phyloP scores from a whole-genome alignment of 2,888 invertebrate genomes.

The Malthinus seriepunctatus region DNA sequence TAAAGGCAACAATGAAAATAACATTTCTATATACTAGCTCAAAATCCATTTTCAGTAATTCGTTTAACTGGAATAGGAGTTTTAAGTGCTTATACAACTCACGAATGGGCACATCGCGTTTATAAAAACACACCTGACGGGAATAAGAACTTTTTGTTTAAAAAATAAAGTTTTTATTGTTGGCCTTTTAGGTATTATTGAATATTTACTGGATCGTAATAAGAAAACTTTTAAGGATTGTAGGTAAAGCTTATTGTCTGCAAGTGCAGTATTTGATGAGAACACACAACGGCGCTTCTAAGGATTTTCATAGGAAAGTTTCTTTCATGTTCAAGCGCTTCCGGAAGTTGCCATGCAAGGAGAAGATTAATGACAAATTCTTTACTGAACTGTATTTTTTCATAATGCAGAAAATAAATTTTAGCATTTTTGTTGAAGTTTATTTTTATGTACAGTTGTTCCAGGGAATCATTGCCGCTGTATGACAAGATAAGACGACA shows the following conservation, averaged over 20 bases:
- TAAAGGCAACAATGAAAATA: slow-evolving; percentile 63
- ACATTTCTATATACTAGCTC: slow-evolving; percentile 57
- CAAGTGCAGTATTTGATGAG: slow-evolving; percentile 62
- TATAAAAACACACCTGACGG: slow-evolving; percentile 74
- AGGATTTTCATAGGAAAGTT: slow-evolving; percentile 75
- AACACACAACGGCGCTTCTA: slow-evolving; percentile 65
- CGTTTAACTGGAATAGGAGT: slow-evolving; percentile 69
- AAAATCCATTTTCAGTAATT: slow-evolving; percentile 82
- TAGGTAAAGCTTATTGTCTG: slow-evolving; percentile 66
- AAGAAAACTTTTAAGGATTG: slow-evolving; percentile 71
- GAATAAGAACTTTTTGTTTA: slow-evolving; percentile 35
- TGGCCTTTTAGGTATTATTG: slow-evolving; percentile 69
- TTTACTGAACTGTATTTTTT: background rate
- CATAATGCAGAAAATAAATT: background rate
- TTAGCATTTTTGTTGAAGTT: too few relatives aligned
- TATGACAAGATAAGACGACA: too few relatives aligned
- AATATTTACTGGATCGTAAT: slow-evolving; percentile 77
- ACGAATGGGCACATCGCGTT: slow-evolving; percentile 79
- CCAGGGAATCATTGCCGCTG: too few relatives aligned
- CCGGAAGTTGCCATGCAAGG: slow-evolving; percentile 79
- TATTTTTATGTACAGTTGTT: too few relatives aligned
- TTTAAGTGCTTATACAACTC: slow-evolving; percentile 67
- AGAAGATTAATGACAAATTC: slow-evolving; percentile 41
- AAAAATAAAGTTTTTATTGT: slow-evolving; percentile 3
- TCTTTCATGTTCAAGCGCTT: slow-evolving; percentile 70